Evolutionary conservation across 1,140 invertebrate genomes (phyloP).

Genomic region (Conopomorpha cramerella): DNA sequence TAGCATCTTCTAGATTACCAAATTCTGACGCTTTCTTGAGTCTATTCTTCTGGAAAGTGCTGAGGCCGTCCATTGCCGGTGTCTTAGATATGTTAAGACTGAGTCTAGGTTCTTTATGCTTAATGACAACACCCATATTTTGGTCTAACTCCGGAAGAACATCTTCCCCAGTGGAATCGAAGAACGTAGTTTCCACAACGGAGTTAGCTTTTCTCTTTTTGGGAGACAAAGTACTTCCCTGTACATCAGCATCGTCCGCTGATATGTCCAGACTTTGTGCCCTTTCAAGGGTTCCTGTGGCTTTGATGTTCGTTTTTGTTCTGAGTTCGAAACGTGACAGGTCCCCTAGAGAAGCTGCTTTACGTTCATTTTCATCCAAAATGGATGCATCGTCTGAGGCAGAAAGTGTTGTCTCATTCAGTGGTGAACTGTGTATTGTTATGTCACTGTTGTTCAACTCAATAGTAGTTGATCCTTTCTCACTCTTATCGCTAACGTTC

Average conservation of each 20-base stretch:
- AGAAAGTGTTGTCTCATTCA: slow-evolving; percentile 51
- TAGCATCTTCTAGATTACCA: slow-evolving; percentile 76
- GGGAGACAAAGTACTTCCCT: slow-evolving; percentile 62
- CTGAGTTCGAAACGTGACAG: slow-evolving; percentile 72
- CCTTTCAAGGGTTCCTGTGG: slow-evolving; percentile 69
- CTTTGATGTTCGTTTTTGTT: slow-evolving; percentile 50
- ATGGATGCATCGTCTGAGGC: slow-evolving; percentile 54
- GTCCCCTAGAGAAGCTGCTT: slow-evolving; percentile 81
- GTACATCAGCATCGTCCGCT: slow-evolving; percentile 59
- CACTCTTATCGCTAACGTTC: slow-evolving; percentile 51
- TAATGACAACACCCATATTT: slow-evolving; percentile 33
- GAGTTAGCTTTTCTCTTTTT: slow-evolving; percentile 71
- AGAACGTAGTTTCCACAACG: slow-evolving; percentile 53
- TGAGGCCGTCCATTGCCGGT: slow-evolving; percentile 67
- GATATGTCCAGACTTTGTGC: slow-evolving; percentile 82
- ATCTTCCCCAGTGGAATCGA: slow-evolving; percentile 37
- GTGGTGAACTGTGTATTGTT: slow-evolving; percentile 72
- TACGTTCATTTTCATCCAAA: slow-evolving; percentile 69
- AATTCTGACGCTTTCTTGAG: slow-evolving; percentile 76
- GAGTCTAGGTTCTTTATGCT: slow-evolving; percentile 67
- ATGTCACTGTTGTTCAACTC: slow-evolving; percentile 75
- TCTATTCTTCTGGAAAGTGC: slow-evolving; percentile 68
- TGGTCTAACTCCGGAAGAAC: slow-evolving; percentile 36
- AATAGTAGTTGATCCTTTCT: slow-evolving; percentile 60
- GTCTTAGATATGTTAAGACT: slow-evolving; percentile 60